Evolutionary conservation across 2,797 vertebrate species (phyloP).

Genomic region (Aselliscus stoliczkanus): DNA sequence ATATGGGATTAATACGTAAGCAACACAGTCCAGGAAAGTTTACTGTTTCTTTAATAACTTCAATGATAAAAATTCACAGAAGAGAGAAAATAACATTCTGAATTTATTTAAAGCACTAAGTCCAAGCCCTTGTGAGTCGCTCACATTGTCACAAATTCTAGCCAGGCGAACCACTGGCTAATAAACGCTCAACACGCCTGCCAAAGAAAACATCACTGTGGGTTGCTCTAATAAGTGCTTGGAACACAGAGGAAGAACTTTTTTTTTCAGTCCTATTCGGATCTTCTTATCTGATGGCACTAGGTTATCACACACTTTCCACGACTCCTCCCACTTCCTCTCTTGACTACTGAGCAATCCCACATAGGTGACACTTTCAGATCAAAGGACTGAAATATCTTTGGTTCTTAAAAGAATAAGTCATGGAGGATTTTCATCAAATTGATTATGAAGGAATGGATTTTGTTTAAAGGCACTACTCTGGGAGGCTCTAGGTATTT

Average conservation of each 20-base stretch:
- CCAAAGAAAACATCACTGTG: conserved; percentile 8
- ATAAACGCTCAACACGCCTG: background rate
- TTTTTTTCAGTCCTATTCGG: background rate
- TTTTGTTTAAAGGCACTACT: background rate
- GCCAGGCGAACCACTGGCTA: background rate
- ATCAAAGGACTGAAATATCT: conserved; percentile 57
- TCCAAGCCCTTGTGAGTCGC: background rate
- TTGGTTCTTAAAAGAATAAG: conserved; percentile 14
- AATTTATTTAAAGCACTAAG: background rate
- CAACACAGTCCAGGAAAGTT: background rate
- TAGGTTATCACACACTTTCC: conserved; percentile 25
- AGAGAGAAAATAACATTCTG: background rate
- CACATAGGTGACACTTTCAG: background rate
- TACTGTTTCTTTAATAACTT: background rate
- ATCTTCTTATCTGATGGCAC: conserved; percentile 51
- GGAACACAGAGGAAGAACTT: background rate
- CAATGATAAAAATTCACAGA: background rate
- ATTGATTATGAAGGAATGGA: background rate
- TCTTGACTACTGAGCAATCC: background rate
- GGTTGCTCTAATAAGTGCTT: background rate
- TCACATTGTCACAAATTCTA: background rate
- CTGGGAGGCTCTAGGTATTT: background rate
- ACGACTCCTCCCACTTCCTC: conserved; percentile 29
- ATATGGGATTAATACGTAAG: background rate
- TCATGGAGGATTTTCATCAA: background rate